Evolutionary conservation across 2,113 vertebrate species (phyloP).

Genomic region (Gasterosteus aculeatus): DNA sequence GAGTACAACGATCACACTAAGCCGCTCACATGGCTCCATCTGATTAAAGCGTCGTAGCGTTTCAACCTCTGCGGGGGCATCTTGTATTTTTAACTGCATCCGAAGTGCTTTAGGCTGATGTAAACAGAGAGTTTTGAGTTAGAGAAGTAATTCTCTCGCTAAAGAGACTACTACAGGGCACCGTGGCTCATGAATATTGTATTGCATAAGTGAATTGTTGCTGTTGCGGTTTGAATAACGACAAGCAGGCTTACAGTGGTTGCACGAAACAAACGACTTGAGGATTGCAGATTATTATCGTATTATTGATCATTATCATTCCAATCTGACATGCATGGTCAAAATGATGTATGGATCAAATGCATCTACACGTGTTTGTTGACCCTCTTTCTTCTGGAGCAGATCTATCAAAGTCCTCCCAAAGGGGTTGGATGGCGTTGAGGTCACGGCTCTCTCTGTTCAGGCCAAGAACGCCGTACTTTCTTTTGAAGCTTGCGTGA

Average conservation of each 20-base stretch:
- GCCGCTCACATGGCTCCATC: slow-evolving; percentile 7
- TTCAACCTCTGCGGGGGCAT: slow-evolving; percentile 33
- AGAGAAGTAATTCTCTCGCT: slow-evolving; percentile 3
- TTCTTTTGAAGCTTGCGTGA: too few species aligned
- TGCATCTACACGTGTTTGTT: not conserved
- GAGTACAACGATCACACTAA: slow-evolving; percentile 18
- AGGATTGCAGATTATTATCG: not conserved
- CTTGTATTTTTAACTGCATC: slow-evolving; percentile 2
- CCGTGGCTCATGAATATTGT: slow-evolving; percentile 4
- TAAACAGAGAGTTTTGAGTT: slow-evolving; percentile 2
- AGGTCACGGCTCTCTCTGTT: not conserved
- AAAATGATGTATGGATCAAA: not conserved
- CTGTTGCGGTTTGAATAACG: slow-evolving; percentile 1
- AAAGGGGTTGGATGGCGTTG: not conserved
- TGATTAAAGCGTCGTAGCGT: slow-evolving; percentile 30
- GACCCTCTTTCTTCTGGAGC: not conserved
- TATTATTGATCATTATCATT: not conserved
- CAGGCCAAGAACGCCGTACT: not conserved
- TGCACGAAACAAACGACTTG: not conserved
- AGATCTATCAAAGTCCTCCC: not conserved
- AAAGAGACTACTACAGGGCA: not conserved
- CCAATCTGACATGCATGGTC: not conserved
- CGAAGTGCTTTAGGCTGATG: slow-evolving; percentile 4
- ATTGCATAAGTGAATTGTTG: not conserved
- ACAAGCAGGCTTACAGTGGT: not conserved